A percentile compares a stretch with the other conserved stretches of the same genome.
Conservation (phyloP, 2,888 invertebrate species). For the Meteorus colon region DNA sequence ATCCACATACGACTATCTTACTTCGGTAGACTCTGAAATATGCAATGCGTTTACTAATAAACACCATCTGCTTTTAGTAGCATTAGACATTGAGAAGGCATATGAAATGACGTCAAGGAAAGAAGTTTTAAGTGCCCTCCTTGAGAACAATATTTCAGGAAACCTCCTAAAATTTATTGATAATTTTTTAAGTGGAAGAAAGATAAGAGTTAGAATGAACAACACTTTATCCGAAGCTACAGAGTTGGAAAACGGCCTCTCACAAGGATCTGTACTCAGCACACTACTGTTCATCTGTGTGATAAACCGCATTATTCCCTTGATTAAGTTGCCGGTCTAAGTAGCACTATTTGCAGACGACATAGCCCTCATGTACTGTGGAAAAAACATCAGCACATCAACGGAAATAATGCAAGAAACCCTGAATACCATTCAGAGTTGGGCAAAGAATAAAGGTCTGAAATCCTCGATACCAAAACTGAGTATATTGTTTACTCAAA, state of each 20-base stretch:
- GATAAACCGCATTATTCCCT: conserved; percentile 34
- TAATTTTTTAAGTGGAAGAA: conserved; percentile 25
- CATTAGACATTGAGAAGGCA: conserved; percentile 33
- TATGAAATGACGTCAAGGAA: not conserved
- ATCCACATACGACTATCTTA: conserved; percentile 34
- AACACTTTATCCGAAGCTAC: conserved; percentile 3
- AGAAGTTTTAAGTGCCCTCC: conserved; percentile 29
- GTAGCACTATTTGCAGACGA: conserved; percentile 43
- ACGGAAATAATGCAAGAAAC: conserved; percentile 28
- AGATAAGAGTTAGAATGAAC: conserved; percentile 47
- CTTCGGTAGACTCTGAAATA: conserved; percentile 24
- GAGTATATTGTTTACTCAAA: conserved; percentile 10
- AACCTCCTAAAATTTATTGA: conserved; percentile 24
- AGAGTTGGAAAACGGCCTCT: conserved; percentile 36
- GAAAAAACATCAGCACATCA: conserved; percentile 38
- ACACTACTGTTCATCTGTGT: conserved; percentile 40
- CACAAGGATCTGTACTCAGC: conserved; percentile 41
- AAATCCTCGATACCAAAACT: conserved; percentile 31
- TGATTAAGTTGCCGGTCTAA: conserved; percentile 33
- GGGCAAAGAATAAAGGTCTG: conserved; percentile 9
- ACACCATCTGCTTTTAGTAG: conserved; percentile 38
- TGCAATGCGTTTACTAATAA: conserved; percentile 44
- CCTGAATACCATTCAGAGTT: conserved; percentile 14
- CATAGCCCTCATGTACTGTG: conserved; percentile 34
- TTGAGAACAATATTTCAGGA: conserved; percentile 31